A percentile compares a stretch with the other conserved stretches of the same genome.
These are phyloP conservation scores for Linepithema humile DNA, from an alignment of 1,140 invertebrate species.

Conservation along the genomic window DNA sequence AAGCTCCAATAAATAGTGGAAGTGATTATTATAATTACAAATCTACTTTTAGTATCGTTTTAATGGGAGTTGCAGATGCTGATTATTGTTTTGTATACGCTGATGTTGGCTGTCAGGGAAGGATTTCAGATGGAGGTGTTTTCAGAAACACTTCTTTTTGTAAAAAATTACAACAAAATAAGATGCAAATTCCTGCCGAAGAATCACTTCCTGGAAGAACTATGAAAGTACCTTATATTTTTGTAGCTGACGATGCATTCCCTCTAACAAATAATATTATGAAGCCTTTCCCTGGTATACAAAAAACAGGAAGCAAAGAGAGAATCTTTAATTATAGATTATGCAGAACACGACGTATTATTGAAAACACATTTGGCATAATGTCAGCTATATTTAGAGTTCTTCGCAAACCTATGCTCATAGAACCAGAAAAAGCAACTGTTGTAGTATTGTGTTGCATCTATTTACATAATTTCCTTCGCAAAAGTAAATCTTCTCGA, in stretches of 20 bases:
- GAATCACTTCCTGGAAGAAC: not conserved
- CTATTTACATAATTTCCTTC: not conserved
- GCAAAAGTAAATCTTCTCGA: not conserved
- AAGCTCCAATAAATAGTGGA: constrained; percentile 17
- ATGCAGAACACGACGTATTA: not conserved
- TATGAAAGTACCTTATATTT: not conserved
- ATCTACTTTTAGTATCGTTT: constrained; percentile 8
- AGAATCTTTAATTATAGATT: constrained; percentile 8
- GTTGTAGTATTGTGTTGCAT: not conserved
- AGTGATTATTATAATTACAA: constrained; percentile 20
- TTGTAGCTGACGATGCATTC: not conserved
- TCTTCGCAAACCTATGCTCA: constrained; percentile 1
- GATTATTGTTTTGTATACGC: constrained; percentile 21
- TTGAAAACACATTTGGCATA: not conserved
- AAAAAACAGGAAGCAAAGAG: not conserved
- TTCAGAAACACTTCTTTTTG: not conserved
- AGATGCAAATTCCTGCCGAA: not conserved
- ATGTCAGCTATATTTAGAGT: not conserved
- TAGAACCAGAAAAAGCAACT: not conserved
- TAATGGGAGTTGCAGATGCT: constrained; percentile 6
- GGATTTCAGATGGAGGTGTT: not conserved
- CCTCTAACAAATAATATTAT: constrained; percentile 6
- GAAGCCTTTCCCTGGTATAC: not conserved
- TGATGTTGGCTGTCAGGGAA: constrained; percentile 4
- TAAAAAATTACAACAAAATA: constrained; percentile 17